phyloP scores from a whole-genome alignment of 2,797 vertebrate genomes.

The Hyperoplus lanceolatus region DNA sequence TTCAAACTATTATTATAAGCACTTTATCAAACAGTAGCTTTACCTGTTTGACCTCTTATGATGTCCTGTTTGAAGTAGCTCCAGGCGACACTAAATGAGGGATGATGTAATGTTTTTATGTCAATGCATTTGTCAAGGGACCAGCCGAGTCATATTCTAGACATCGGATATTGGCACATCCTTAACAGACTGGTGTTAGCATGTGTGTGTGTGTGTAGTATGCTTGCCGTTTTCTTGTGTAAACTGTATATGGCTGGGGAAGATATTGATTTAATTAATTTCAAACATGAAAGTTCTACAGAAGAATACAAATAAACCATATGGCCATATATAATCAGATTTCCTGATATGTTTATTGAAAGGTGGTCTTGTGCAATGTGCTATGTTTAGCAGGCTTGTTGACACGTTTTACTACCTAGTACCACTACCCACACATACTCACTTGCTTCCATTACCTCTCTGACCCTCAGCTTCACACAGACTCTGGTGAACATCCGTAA shows the following conservation, averaged over 20 bases:
- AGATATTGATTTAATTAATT: neutral
- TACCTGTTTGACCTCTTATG: neutral
- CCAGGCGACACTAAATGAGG: neutral
- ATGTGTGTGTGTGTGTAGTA: neutral
- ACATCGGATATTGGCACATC: neutral
- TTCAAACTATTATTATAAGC: too few relatives aligned
- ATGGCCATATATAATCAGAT: neutral
- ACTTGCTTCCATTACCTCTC: neutral
- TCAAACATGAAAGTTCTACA: neutral
- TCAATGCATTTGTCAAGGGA: neutral
- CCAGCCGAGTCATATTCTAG: too few relatives aligned
- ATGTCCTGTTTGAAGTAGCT: neutral
- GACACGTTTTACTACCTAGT: too few relatives aligned
- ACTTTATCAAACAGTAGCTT: neutral
- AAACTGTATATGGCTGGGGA: neutral
- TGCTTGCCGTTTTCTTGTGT: neutral
- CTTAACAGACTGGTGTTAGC: neutral
- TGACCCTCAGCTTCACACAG: slow-evolving; percentile 90
- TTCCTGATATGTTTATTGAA: neutral
- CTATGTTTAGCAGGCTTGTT: slow-evolving; percentile 3
- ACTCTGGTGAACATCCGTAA: slow-evolving; percentile 92
- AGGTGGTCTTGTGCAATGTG: neutral
- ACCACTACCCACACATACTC: neutral
- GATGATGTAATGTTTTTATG: neutral
- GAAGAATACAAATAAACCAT: neutral